A percentile compares a stretch with the other conserved stretches of the same genome.
These are phyloP conservation scores for Drosophila kikkawai DNA, from an alignment of 1,140 invertebrate species.

Conservation along the genomic window DNA sequence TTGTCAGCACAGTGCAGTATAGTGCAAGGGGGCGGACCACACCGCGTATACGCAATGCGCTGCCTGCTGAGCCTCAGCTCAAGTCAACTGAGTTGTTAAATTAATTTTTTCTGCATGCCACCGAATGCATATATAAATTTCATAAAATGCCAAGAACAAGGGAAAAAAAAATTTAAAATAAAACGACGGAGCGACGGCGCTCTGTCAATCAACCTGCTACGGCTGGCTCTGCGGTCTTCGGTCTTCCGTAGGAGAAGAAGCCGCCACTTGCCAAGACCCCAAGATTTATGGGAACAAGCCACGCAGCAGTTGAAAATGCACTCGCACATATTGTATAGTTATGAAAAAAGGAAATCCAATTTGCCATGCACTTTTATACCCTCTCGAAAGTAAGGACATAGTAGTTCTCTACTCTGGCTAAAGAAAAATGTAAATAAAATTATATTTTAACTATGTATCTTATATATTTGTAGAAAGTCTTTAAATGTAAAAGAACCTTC, in stretches of 20 bases:
- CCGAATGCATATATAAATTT: constrained; percentile 54
- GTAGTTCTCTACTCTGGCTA: no score
- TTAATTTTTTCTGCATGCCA: constrained; percentile 78
- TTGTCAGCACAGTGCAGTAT: constrained; percentile 5
- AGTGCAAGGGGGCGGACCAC: constrained; percentile 20
- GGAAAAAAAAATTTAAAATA: constrained; percentile 22
- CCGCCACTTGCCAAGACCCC: constrained; percentile 63
- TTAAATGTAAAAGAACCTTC: no score
- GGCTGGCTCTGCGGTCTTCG: neutral
- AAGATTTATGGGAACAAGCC: constrained; percentile 66
- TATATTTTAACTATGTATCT: no score
- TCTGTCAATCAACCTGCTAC: constrained; percentile 67
- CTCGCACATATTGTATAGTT: constrained; percentile 40
- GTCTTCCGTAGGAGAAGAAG: constrained; percentile 28
- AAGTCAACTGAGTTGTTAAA: constrained; percentile 83
- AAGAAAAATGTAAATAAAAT: no score
- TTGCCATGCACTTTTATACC: constrained; percentile 55
- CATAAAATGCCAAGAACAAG: constrained; percentile 32
- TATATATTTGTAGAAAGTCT: no score
- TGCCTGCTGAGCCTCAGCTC: constrained; percentile 66
- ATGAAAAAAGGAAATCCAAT: constrained; percentile 70
- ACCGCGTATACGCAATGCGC: constrained; percentile 69
- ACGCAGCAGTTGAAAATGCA: constrained; percentile 54
- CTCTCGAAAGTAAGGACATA: neutral
- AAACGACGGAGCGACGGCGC: constrained; percentile 30